phyloP scores from a whole-genome alignment of 2,888 invertebrate species.

The Brachynemurus nebulosus region DNA sequence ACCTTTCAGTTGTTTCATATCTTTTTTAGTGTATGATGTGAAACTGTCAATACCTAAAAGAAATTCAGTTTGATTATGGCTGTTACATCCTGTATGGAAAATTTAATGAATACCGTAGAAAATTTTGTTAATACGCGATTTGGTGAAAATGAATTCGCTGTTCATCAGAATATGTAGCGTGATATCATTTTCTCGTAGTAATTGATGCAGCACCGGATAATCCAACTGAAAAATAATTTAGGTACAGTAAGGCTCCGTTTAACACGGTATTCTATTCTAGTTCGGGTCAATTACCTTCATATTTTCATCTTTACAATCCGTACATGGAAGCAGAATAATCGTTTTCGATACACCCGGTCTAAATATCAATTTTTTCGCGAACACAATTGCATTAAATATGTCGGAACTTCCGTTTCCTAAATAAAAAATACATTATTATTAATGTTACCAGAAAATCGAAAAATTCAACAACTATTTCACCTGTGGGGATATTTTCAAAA shows the following conservation, averaged over 20 bases:
- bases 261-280: too few relatives aligned
- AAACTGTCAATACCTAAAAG: constrained; percentile 56
- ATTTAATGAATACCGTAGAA: constrained; percentile 49
- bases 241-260: constrained; percentile 15
- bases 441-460: constrained; percentile 3
- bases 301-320: constrained; percentile 49
- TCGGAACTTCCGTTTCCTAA: constrained; percentile 47
- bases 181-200: constrained; percentile 65
- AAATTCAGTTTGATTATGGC: neutral
- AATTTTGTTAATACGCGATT: constrained; percentile 53
- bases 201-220: constrained; percentile 69
- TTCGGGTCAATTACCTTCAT: constrained; percentile 61
- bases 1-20: constrained; percentile 50
- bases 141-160: constrained; percentile 62
- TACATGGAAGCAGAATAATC: constrained; percentile 68
- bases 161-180: constrained; percentile 73
- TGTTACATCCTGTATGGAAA: constrained; percentile 3
- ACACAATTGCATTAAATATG: constrained; percentile 61
- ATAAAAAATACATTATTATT: too few relatives aligned
- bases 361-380: constrained; percentile 59
- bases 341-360: constrained; percentile 73
- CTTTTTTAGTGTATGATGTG: constrained; percentile 67
- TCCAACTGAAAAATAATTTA: constrained; percentile 46
- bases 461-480: too few relatives aligned
- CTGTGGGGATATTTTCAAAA: constrained; percentile 54